Evolutionary conservation across 2,888 invertebrate genomes (phyloP), one percentile per base, ranked within the genome.

Genomic region (Phyto melanocephala): DNA sequence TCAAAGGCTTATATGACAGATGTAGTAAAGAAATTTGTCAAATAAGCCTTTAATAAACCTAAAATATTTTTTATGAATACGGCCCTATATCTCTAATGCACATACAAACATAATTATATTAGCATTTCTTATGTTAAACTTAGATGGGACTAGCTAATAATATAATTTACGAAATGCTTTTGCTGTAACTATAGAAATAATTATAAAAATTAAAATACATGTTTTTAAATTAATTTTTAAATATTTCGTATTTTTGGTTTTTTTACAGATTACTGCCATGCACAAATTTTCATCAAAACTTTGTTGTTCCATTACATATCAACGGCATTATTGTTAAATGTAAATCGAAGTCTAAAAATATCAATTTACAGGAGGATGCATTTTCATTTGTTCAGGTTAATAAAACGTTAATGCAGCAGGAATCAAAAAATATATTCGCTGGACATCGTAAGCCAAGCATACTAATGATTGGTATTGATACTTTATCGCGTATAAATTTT

Each of bases 391-490:
- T 94, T 87, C 91, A 92, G 86, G 60, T 71, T 89, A 92, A 85
- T 87, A 50, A 71, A 80, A 88, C 70, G 50, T 85, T 85, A 74
- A 86, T 74, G 2, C n/a, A 37, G 17, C 11, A 35, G 10, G 10
- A 72, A 17, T 24, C 20, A 8, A 0, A n/a, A 24, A 52, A 60
- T 72, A 13, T 15, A 58, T 76, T 47, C 2, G 91, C 79, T 13
- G 88, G 15, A 4, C 2, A 10, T 13, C 60, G 47, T n/a, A 85
- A 83, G 10, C 87, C 94, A 11, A 95, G 94, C 88, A 93, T 98
- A 0, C 90, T 97, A 40, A 91, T 97, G 86, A 89, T 98, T 58
- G 97, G 97, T 24, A 94, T 98, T 86, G 97, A 97, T 88, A 95
- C 96, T 20, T 93, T 97, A 86, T 97, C 97, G 0, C 91, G 96